Conservation (phyloP, 2,113 vertebrate species). For the Nanger granti region DNA sequence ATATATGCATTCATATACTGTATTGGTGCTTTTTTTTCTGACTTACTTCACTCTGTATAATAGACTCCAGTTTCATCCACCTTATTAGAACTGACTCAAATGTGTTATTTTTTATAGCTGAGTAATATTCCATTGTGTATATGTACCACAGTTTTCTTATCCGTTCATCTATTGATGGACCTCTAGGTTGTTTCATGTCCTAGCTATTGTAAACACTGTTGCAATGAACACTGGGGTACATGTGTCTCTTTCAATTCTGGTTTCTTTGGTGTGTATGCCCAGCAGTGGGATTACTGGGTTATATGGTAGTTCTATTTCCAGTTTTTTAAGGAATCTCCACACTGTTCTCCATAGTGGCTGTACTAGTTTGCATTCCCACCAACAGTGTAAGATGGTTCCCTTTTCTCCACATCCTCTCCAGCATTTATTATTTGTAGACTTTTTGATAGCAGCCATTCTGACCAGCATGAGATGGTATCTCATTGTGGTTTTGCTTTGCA, state of each 20-base stretch:
- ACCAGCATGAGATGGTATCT: background rate
- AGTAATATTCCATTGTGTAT: background rate
- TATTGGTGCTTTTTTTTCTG: background rate
- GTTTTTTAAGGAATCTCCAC: background rate
- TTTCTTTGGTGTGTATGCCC: background rate
- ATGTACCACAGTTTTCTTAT: background rate
- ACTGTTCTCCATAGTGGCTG: background rate
- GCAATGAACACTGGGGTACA: background rate
- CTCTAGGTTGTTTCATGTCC: background rate
- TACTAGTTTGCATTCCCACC: background rate
- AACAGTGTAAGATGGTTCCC: background rate
- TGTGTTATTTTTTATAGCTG: background rate
- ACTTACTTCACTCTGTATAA: background rate
- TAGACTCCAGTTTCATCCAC: background rate
- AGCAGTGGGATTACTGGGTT: background rate
- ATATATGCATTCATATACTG: background rate
- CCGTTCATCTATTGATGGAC: background rate
- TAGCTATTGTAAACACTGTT: background rate
- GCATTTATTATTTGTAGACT: background rate
- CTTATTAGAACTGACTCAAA: background rate
- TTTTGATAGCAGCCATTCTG: background rate
- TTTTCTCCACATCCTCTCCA: background rate
- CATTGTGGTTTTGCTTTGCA: background rate
- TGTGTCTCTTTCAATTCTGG: background rate
- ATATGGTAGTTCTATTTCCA: background rate